Base-by-base conservation (phyloP, 2,797 vertebrate species). In the Oryzias sinensis region DNA sequence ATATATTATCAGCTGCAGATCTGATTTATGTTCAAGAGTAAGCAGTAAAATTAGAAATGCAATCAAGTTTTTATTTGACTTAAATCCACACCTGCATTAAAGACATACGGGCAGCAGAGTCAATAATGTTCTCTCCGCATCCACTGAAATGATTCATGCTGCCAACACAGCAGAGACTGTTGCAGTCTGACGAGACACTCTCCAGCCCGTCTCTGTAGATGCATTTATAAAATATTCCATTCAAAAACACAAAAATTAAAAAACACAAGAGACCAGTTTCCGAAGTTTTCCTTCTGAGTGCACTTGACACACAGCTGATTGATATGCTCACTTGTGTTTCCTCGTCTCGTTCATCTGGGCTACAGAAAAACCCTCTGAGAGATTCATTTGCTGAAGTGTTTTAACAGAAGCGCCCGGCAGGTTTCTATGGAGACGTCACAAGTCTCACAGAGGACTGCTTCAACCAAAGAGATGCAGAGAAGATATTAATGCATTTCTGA, bases 381-480 rank as follows among this genome's bases (percentile, higher is more conserved):
- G 81, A 78, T 84, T 72, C 74, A 73, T 66, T 64, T 52, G 72
- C 49, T 60, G 67, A 81, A 74, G 80, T 47, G 70, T 80, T 74
- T 68, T 43, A 65, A 72, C 75, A 61, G 62, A 79, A 85, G 83
- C 74, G 80, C 86, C 64, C 70, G 40, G 62, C 63, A 64, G 59
- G 89, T 91, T 90, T 87, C 91, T 79, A 91, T 91, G 88, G 90
- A 70, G 83, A 91, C 79, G n/a, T 80, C 86, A 90, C 77, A 72
- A 84, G 82, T 77, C 40, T 44, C 79, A 56, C 59, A 20, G 70
- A 52, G 78, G 68, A 76, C 83, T 72, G 70, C 81, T 83, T 84
- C 62, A 7, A 16, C 66, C 70, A 33, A 72, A 83, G 63, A 63
- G 72, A 85, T 69, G 78, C 72, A 50, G 81, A 75, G 85, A 82